These are phyloP conservation scores for Brachypterus glaber DNA, from an alignment of 2,888 invertebrate species.

Conservation along the genomic window DNA sequence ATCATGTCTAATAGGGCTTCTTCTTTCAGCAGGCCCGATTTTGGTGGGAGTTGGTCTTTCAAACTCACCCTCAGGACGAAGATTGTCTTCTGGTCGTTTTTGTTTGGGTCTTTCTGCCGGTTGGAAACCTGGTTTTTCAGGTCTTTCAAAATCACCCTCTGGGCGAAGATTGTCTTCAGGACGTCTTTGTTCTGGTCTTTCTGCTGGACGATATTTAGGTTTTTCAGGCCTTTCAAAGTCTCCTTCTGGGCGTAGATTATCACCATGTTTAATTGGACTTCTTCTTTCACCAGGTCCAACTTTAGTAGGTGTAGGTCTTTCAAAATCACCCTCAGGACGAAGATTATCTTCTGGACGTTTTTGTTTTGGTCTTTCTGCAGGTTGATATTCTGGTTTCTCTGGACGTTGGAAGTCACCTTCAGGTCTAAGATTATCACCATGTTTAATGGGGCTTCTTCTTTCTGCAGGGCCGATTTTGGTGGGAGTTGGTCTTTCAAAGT, in stretches of 20 bases:
- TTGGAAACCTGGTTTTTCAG: slow-evolving; percentile 34
- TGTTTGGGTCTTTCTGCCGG: slow-evolving; percentile 39
- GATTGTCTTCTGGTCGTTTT: slow-evolving; percentile 43
- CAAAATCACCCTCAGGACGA: slow-evolving; percentile 46
- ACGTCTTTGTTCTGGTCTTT: slow-evolving; percentile 39
- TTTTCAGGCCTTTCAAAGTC: slow-evolving; percentile 41
- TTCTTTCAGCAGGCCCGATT: slow-evolving; percentile 38
- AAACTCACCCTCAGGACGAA: slow-evolving; percentile 45
- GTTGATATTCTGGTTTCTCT: slow-evolving; percentile 34
- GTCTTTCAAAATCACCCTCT: slow-evolving; percentile 41
- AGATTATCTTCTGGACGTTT: slow-evolving; percentile 39
- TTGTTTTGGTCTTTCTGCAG: slow-evolving; percentile 40
- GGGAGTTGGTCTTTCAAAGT: slow-evolving; percentile 40
- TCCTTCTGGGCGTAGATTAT: slow-evolving; percentile 42
- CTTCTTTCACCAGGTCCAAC: slow-evolving; percentile 40
- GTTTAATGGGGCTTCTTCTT: slow-evolving; percentile 31
- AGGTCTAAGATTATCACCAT: slow-evolving; percentile 34
- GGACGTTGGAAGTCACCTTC: slow-evolving; percentile 46
- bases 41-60: slow-evolving; percentile 35
- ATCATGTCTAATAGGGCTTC: slow-evolving; percentile 36
- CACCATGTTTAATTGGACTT: slow-evolving; percentile 39
- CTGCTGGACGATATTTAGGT: slow-evolving; percentile 28
- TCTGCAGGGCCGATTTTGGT: slow-evolving; percentile 38
- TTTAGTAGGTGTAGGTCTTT: slow-evolving; percentile 32
- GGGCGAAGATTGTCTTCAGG: slow-evolving; percentile 50